phyloP scores from a whole-genome alignment of 2,888 invertebrate species.

The Tipula helvola region DNA sequence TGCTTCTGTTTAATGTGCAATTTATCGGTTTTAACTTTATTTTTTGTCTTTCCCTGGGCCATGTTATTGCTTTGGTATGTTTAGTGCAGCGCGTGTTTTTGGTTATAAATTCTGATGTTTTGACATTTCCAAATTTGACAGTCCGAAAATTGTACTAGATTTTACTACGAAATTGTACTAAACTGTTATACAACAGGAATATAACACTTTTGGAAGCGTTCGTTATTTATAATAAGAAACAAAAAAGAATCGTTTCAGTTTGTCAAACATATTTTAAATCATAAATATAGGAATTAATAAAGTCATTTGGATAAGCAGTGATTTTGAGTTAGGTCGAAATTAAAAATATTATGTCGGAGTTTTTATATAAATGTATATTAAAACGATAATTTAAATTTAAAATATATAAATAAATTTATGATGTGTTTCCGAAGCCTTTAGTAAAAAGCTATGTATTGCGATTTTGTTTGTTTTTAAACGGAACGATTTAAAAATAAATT shows the following conservation, averaged over 20 bases:
- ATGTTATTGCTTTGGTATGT: slow-evolving; percentile 25
- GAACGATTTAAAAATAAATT: too few species aligned
- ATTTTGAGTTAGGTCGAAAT: too few species aligned
- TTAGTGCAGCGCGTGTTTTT: background rate
- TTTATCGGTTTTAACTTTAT: slow-evolving; percentile 42
- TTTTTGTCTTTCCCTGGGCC: slow-evolving; percentile 51
- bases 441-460: too few species aligned
- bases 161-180: background rate
- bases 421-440: too few species aligned
- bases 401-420: too few species aligned
- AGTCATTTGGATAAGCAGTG: too few species aligned
- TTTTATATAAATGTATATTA: too few species aligned
- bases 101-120: background rate
- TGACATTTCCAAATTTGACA: background rate
- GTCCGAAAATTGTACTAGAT: background rate
- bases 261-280: background rate
- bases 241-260: background rate
- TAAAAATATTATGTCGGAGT: too few species aligned
- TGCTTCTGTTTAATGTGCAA: slow-evolving; percentile 40
- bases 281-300: too few species aligned
- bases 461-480: too few species aligned
- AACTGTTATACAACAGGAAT: background rate
- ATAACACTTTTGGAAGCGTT: background rate
- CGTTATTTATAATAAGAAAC: background rate
- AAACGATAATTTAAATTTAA: too few species aligned